Evolutionary conservation across 2,888 invertebrate genomes (phyloP), one percentile per base, ranked within the genome.

Genomic region (Drosophila ustulata): DNA sequence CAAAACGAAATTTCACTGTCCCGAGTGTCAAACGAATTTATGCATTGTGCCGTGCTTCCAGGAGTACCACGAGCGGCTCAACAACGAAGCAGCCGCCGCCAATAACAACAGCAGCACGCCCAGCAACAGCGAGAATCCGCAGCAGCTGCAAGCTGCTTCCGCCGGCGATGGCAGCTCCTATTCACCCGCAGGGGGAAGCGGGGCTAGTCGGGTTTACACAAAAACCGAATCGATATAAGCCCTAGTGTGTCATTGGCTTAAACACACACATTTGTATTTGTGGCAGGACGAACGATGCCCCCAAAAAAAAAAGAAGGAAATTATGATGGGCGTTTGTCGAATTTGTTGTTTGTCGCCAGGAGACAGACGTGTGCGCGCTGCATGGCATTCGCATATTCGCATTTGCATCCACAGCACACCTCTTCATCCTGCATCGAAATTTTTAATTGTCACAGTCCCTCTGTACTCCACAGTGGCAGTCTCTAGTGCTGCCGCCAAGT

Each of bases 41-140:
- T 97, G 97, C 92, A 97, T 97, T 89, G 97, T 97, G 72, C 97
- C 97, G 43, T 97, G 97, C 93, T 97, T 97, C 93, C 97, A 97
- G 92, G 95, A 96, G 88, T 96, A 96, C 90, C 96, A 96, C 90
- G 96, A 96, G 88, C 94, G 95, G 26, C 94, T 94, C 46, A 90
- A 91, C 47, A 91, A 88, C 13, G 92, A 92, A 53, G 84, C 89
- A 28, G 86, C 91, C 47, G 39, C 39, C 18, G 70, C 80, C 30
- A 61, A 84, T 43, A 68, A 75, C 64, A 70, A 28, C 65, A 71
- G 73, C 56, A 69, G 69, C 56, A 65, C 64, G 18, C 18, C 18
- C 52, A 66, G 69, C 56, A 68, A 50, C 46, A 61, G 71, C 49
- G 39, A 41, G 39, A 41, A 18, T 41, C 39, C 39, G 13, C 13